phyloP scores from a whole-genome alignment of 2,888 invertebrate genomes.

The Diarsia brunnea region DNA sequence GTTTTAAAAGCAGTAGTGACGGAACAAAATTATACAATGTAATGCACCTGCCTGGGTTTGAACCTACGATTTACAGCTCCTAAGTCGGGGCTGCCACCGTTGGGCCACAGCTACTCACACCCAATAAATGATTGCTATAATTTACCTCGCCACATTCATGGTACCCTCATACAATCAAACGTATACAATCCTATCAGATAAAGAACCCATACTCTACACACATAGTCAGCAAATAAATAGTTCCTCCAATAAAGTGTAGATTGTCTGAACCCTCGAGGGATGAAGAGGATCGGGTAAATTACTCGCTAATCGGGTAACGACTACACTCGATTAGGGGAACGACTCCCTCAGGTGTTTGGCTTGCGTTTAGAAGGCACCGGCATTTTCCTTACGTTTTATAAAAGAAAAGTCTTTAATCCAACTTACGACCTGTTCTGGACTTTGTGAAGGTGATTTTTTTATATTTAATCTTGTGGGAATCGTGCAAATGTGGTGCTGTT shows the following conservation, averaged over 20 bases:
- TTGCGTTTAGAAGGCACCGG: constrained; percentile 9
- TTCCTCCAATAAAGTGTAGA: constrained; percentile 32
- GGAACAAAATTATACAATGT: too few species aligned
- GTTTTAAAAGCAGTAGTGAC: too few species aligned
- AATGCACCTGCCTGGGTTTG: too few species aligned
- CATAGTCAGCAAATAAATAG: constrained; percentile 13
- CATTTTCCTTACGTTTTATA: constrained; percentile 14
- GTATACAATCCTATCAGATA: not conserved
- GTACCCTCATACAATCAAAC: constrained; percentile 2
- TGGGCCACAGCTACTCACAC: too few species aligned
- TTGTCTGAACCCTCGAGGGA: constrained; percentile 35
- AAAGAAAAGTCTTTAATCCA: not conserved
- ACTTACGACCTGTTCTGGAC: not conserved
- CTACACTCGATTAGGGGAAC: constrained; percentile 33
- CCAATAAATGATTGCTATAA: not conserved
- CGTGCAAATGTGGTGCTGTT: not conserved
- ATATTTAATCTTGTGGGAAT: not conserved
- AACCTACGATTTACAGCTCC: too few species aligned
- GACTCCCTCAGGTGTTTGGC: constrained; percentile 39
- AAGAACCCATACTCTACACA: not conserved
- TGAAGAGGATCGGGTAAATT: constrained; percentile 18
- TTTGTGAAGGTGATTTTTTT: not conserved
- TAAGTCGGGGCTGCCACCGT: too few species aligned
- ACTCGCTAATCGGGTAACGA: constrained; percentile 29
- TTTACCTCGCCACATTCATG: not conserved